phyloP scores from a whole-genome alignment of 2,113 vertebrate species.

The Nycticebus coucang region DNA sequence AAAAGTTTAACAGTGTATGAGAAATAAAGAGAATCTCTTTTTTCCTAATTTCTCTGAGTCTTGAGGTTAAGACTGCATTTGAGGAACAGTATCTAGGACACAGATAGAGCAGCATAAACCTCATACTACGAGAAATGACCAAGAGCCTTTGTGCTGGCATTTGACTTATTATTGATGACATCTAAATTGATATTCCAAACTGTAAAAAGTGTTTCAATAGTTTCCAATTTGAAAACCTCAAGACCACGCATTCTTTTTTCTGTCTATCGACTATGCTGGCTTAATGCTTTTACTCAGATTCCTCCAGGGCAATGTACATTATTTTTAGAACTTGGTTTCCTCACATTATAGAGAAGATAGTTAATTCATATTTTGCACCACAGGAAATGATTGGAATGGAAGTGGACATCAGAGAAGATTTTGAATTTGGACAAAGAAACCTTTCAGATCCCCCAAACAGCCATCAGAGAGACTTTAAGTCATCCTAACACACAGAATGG shows the following conservation, averaged over 20 bases:
- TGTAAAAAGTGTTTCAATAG: background rate
- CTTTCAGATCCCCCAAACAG: conserved; percentile 1
- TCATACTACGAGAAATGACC: background rate
- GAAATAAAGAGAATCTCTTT: background rate
- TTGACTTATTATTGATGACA: background rate
- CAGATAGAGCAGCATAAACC: background rate
- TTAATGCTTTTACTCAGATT: background rate
- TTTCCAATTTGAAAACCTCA: background rate
- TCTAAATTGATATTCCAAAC: background rate
- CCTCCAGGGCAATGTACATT: background rate
- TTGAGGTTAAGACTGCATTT: background rate
- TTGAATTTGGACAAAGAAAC: conserved; percentile 41
- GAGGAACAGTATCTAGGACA: background rate
- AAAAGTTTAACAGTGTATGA: background rate
- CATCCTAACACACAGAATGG: background rate
- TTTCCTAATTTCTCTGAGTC: background rate
- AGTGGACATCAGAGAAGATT: background rate
- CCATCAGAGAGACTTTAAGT: conserved; percentile 12
- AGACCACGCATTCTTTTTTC: background rate
- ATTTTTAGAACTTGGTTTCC: conserved; percentile 59
- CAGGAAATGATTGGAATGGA: conserved; percentile 42
- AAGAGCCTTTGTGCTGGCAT: background rate
- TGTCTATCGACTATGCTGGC: no score
- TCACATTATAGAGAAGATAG: conserved; percentile 21
- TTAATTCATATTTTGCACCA: conserved; percentile 29